These are phyloP conservation scores for Melolontha melolontha DNA, from an alignment of 2,888 invertebrate genomes.

Conservation along the genomic window DNA sequence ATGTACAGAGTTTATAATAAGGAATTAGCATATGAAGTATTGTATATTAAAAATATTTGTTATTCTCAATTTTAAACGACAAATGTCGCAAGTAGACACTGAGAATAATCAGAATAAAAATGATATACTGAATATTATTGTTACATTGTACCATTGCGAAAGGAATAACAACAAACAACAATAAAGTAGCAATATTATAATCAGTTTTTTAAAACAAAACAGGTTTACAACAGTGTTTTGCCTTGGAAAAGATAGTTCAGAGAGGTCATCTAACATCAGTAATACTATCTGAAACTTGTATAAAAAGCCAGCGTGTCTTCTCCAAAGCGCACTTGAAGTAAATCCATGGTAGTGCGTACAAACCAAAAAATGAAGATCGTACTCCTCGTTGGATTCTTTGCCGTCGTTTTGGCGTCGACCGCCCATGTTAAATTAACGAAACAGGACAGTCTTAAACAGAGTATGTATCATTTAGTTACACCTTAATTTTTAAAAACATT, in stretches of 20 bases:
- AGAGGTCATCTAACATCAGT: slow-evolving; percentile 16
- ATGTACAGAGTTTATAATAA: too few relatives aligned
- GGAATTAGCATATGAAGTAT: too few relatives aligned
- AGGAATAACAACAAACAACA: slow-evolving; percentile 13
- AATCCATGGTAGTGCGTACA: neutral
- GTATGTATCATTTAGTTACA: slow-evolving; percentile 3
- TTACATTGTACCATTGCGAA: neutral
- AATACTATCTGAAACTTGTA: slow-evolving; percentile 16
- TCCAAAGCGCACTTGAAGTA: neutral
- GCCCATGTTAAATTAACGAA: slow-evolving; percentile 2
- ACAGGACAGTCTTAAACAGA: neutral
- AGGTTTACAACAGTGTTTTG: slow-evolving; percentile 18
- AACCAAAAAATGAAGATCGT: slow-evolving; percentile 21
- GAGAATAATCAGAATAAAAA: neutral
- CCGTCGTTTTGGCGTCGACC: slow-evolving; percentile 8
- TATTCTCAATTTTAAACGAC: too few relatives aligned
- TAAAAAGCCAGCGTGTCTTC: slow-evolving; percentile 14
- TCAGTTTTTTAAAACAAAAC: slow-evolving; percentile 27
- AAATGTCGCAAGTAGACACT: neutral
- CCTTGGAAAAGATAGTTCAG: slow-evolving; percentile 20
- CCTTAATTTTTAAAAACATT: too few relatives aligned
- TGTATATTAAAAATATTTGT: too few relatives aligned
- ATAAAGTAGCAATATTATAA: slow-evolving; percentile 6
- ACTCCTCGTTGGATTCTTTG: neutral
- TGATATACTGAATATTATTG: slow-evolving; percentile 4